A percentile compares a stretch with the other conserved stretches of the same genome.
Evolutionary conservation across 2,797 vertebrate genomes (phyloP).

Genomic region (Natrix natrix): DNA sequence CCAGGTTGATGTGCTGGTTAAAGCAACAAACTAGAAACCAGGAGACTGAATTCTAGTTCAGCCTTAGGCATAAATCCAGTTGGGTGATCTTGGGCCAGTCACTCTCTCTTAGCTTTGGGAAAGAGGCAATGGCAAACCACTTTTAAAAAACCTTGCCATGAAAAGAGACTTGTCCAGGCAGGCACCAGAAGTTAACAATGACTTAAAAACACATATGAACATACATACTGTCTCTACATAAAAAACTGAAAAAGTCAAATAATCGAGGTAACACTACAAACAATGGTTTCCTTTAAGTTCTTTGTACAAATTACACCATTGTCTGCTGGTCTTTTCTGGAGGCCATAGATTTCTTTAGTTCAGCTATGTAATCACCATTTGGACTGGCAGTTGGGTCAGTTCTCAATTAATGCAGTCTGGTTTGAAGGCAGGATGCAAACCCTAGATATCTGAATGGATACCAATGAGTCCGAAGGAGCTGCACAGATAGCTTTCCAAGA

Average conservation of each 20-base stretch:
- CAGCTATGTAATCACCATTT: neutral
- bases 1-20: neutral
- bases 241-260: neutral
- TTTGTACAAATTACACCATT: neutral
- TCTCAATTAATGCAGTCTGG: neutral
- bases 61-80: neutral
- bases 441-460: neutral
- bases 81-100: no score
- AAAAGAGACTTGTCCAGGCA: neutral
- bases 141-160: neutral
- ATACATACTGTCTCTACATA: neutral
- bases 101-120: neutral
- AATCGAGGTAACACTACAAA: neutral
- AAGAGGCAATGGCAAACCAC: neutral
- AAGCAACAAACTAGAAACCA: neutral
- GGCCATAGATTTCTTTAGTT: neutral
- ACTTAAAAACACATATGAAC: neutral
- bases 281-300: neutral
- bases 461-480: neutral
- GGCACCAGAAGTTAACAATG: neutral
- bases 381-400: neutral
- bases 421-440: neutral
- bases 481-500: neutral
- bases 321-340: neutral
- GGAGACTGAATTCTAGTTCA: neutral